Evolutionary conservation across 2,888 invertebrate genomes (phyloP), one percentile per base, ranked within the genome.

Genomic region (Eurytoma adleriae): DNA sequence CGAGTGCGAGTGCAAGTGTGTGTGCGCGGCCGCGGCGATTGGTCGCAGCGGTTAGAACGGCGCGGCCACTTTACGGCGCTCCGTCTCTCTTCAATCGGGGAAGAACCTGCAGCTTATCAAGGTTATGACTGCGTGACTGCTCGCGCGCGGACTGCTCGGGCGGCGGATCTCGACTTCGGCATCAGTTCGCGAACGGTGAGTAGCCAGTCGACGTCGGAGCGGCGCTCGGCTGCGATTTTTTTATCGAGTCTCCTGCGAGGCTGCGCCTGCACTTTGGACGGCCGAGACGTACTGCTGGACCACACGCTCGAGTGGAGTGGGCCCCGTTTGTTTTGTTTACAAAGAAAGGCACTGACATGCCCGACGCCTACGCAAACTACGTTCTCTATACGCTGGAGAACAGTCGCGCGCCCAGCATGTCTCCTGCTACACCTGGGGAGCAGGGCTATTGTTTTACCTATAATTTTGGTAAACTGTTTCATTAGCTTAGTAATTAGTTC

Each of bases 31-130:
- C 24, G 40, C 40, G 40, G 40, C 40, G 40, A 40, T 40, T 40
- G 40, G 40, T 40, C 10, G 40, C 0, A 7, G 24, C 24, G 24
- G 1, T 24, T 24, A 24, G 24, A 24, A 24, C 24, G 24, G 24
- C 10, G 5, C 40, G 10, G 40, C 30, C 7, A 30, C 3, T 40
- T 10, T 40, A 1, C 40, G 10, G 40, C 40, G 10, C 10, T 40
- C 40, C 16, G 70, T 70, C 77, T 68, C 48, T 68, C 50, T 69
- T 18, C 2, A 40, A 13, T 48, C 82, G 85, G 85, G 86, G 85
- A 85, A 87, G 84, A 86, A 84, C 87, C 86, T 79, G 56, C 24
- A 13, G 59, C n/a, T 64, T 61, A 70, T 84, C 86, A 86, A 87
- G 85, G 87, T 86, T 85, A 84, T 73, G 71, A 67, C 52, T 76